Percentiles rank a stretch among this genome's conserved stretches.
Evolutionary conservation across 2,888 invertebrate genomes (phyloP).

Genomic region (Ditylenchus weischeri): DNA sequence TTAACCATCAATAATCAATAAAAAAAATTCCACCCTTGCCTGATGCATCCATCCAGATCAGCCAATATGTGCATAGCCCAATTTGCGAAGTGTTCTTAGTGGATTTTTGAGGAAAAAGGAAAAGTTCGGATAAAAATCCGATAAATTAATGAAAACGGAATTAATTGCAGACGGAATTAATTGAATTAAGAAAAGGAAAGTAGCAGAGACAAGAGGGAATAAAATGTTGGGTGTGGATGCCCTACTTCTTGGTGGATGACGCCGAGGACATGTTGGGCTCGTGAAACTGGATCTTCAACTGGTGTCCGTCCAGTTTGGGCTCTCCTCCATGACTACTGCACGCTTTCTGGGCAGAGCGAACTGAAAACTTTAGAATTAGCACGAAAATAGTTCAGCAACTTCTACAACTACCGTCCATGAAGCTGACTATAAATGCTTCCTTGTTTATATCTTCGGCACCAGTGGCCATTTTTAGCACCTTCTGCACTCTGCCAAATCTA

Average conservation of each 20-base stretch:
- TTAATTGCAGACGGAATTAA: not conserved
- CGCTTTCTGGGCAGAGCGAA: conserved; percentile 32
- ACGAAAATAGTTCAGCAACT: too few relatives aligned
- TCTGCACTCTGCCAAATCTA: conserved; percentile 31
- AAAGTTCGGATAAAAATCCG: conserved; percentile 7
- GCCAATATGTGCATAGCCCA: too few relatives aligned
- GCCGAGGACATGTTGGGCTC: conserved; percentile 21
- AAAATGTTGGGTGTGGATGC: not conserved
- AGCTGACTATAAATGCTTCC: conserved; percentile 26
- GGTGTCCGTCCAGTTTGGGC: conserved; percentile 23
- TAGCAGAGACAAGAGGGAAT: not conserved
- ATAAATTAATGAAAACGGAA: conserved; percentile 1
- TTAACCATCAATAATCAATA: too few relatives aligned
- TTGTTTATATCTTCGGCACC: conserved; percentile 14
- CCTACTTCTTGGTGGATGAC: not conserved
- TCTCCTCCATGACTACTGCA: conserved; percentile 14
- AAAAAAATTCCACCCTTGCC: too few relatives aligned
- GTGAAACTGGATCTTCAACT: conserved; percentile 25
- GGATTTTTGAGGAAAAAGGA: too few relatives aligned
- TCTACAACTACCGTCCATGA: conserved; percentile 25
- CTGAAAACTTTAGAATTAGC: too few relatives aligned
- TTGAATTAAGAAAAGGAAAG: not conserved
- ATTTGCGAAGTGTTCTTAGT: too few relatives aligned
- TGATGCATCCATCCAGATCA: too few relatives aligned
- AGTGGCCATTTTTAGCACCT: conserved; percentile 12